A percentile compares a stretch with the other conserved stretches of the same genome.
phyloP scores from a whole-genome alignment of 2,113 vertebrate genomes.

The Ondatra zibethicus region DNA sequence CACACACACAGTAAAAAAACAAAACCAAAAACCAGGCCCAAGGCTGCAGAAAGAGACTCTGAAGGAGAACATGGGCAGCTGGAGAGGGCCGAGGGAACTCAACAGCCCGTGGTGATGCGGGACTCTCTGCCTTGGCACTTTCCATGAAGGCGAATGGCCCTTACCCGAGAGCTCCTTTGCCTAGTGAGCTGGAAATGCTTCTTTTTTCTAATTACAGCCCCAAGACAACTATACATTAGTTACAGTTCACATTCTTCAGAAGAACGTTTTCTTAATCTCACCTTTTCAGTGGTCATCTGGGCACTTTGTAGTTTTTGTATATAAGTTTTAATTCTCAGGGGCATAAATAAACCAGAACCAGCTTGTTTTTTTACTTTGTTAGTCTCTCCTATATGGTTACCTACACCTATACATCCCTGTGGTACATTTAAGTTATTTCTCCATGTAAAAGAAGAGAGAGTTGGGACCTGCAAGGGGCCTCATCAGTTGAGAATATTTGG shows the following conservation, averaged over 20 bases:
- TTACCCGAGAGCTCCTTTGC: background rate
- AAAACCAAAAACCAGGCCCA: too few relatives aligned
- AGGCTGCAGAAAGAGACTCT: too few relatives aligned
- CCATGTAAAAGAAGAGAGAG: conserved; percentile 49
- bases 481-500: background rate
- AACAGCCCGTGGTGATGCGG: too few relatives aligned
- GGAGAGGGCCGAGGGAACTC: too few relatives aligned
- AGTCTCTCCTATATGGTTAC: background rate
- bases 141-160: background rate
- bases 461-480: background rate
- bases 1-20: too few relatives aligned
- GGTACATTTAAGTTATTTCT: conserved; percentile 77
- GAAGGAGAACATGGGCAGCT: too few relatives aligned
- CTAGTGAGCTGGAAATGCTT: background rate
- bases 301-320: conserved; percentile 31
- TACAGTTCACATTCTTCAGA: conserved; percentile 28
- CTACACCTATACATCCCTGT: conserved; percentile 66
- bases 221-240: conserved; percentile 13
- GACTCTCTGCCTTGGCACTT: background rate
- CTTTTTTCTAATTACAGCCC: background rate
- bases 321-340: conserved; percentile 26
- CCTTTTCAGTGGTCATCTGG: conserved; percentile 3
- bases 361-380: background rate
- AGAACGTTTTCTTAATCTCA: conserved; percentile 46
- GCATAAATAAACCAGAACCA: background rate